These are phyloP conservation scores for Rhyacophila evoluta DNA, from an alignment of 2,888 invertebrate species.

Conservation along the genomic window DNA sequence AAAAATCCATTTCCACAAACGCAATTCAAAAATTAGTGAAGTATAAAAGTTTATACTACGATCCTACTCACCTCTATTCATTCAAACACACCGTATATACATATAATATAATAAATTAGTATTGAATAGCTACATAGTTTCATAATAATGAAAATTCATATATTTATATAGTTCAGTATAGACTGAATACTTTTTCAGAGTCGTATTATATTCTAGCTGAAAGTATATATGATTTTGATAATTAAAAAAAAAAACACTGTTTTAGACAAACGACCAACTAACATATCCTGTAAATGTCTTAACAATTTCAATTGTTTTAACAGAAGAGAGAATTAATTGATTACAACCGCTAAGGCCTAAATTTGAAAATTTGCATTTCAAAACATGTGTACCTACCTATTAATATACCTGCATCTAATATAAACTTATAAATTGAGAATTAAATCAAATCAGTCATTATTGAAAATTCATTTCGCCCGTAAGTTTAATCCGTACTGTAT, in stretches of 20 bases:
- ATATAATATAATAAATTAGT: no score
- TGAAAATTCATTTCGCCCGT: neutral
- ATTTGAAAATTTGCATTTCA: neutral
- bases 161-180: conserved; percentile 9
- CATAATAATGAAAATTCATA: conserved; percentile 10
- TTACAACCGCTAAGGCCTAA: neutral
- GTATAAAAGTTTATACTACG: no score
- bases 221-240: neutral
- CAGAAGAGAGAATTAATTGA: neutral
- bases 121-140: conserved; percentile 2
- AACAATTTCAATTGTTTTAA: neutral
- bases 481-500: neutral
- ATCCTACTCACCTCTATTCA: no score
- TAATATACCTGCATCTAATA: neutral
- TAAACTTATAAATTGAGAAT: neutral
- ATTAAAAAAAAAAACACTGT: neutral
- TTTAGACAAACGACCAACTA: conserved; percentile 3
- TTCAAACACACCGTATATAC: no score
- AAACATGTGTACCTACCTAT: neutral
- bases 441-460: neutral
- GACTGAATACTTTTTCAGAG: neutral
- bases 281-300: conserved; percentile 7
- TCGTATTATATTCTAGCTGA: neutral
- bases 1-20: neutral
- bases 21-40: neutral